Base-by-base conservation (phyloP, 1,140 invertebrate species). In the Medauroidea extradentata region DNA sequence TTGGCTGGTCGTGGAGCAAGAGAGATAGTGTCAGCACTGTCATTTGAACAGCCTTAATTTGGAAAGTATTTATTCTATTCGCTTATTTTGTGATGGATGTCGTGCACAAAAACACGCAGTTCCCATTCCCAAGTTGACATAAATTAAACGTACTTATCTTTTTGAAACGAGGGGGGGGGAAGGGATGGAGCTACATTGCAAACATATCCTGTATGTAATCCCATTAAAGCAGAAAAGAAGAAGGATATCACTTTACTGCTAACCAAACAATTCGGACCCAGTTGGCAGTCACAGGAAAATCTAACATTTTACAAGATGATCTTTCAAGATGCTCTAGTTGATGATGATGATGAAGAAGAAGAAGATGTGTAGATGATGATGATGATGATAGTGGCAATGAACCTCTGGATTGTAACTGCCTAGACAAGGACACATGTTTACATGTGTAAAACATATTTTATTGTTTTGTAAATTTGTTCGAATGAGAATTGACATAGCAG, bases 81-180 rank as follows among this genome's bases (percentile, higher is more conserved):
- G 60, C 50, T 59, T 70, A 34, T 69, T 68, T 59, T 63, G 43
- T 53, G 67, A 69, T 54, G 63, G 64, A n/a, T 67, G 67, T 53
- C 52, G 23, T 16, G 63, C 61, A 2, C 67, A 69, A 49, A 69
- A 69, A 27, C n/a, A n/a, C 67, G 66, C 55, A 68, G 68, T 53
- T 64, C 58, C 5, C 44, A 62, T 48, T 46, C 13, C 3, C 13
- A 19, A 46, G 44, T 46, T 25, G 44, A 46, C 18, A 7, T 46
- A 13, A 46, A 46, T 13, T 4, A 19, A 46, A 25, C 24, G 5
- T 46, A 21, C 24, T 4, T 21, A 21, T 46, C 44, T 5, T 46
- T 4, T 25, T 46, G 5, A 46, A 46, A 46, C 3, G 24, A n/a
- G n/a, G n/a, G n/a, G n/a, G 44, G 5, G 44, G 9, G 13, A 46